A percentile compares a stretch with the other conserved stretches of the same genome.
phyloP scores from a whole-genome alignment of 2,113 vertebrate species.

The Engystomops pustulosus region DNA sequence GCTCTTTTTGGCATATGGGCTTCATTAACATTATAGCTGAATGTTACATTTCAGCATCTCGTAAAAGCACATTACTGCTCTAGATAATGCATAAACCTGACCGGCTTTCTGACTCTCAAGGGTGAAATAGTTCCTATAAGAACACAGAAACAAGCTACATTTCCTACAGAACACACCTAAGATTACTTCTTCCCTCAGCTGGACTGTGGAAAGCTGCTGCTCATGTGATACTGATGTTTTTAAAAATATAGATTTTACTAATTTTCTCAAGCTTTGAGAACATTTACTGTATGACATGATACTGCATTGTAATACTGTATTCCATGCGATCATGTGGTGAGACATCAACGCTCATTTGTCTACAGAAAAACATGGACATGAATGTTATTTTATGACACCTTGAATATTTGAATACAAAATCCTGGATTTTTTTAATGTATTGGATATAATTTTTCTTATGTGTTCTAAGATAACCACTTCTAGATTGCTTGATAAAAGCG shows the following conservation, averaged over 20 bases:
- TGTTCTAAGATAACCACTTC: too few relatives aligned
- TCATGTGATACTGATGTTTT: background rate
- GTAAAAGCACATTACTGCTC: slow-evolving; percentile 46
- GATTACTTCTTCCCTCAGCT: background rate
- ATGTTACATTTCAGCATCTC: slow-evolving; percentile 55
- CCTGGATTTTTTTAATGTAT: background rate
- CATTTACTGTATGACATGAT: background rate
- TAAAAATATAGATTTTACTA: background rate
- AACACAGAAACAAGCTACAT: slow-evolving; percentile 22
- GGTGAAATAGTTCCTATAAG: slow-evolving; percentile 36
- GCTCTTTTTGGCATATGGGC: slow-evolving; percentile 46
- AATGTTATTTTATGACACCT: background rate
- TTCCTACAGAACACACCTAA: slow-evolving; percentile 31
- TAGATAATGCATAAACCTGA: slow-evolving; percentile 55
- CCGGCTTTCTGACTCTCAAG: slow-evolving; percentile 36
- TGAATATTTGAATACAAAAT: background rate
- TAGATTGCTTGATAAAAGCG: too few relatives aligned
- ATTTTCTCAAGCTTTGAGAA: background rate
- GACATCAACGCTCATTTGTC: background rate
- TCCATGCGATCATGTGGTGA: background rate
- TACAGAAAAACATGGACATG: background rate
- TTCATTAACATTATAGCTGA: slow-evolving; percentile 48
- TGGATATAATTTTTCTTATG: background rate
- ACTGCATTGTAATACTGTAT: background rate
- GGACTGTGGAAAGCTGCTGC: background rate